Conservation (phyloP, 2,797 vertebrate genomes). For the Vireo griseus region DNA sequence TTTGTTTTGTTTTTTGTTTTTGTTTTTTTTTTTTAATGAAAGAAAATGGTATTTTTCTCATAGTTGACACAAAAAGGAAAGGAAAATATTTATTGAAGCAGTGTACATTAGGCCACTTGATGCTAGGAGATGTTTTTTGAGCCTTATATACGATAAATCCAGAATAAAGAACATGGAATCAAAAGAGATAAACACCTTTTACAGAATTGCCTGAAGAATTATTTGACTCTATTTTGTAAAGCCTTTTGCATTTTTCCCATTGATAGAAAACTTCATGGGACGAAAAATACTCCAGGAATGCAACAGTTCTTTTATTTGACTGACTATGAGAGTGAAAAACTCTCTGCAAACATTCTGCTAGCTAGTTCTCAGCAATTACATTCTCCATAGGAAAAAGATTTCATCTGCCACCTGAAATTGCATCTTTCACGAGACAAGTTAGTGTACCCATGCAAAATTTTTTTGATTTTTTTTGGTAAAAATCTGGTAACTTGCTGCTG, state of each 20-base stretch:
- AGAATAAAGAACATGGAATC: background rate
- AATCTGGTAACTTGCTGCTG: background rate
- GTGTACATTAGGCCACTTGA: background rate
- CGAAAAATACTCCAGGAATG: background rate
- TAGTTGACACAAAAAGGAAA: background rate
- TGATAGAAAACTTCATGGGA: background rate
- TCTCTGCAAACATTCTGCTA: background rate
- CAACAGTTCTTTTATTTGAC: background rate
- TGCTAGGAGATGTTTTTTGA: background rate
- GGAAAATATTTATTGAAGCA: background rate
- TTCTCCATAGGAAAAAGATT: background rate
- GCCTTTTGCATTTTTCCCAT: background rate
- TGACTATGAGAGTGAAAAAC: background rate
- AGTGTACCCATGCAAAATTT: background rate
- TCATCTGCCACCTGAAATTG: background rate
- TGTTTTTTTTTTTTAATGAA: background rate
- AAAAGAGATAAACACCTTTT: background rate
- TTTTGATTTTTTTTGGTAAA: accelerated
- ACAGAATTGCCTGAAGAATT: background rate
- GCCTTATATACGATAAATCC: background rate
- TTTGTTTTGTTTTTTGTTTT: accelerated
- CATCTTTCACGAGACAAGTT: background rate
- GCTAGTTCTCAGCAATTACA: background rate
- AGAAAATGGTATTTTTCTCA: background rate
- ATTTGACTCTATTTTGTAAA: background rate